phyloP scores from a whole-genome alignment of 2,888 invertebrate species.

The Cephalotes varians region DNA sequence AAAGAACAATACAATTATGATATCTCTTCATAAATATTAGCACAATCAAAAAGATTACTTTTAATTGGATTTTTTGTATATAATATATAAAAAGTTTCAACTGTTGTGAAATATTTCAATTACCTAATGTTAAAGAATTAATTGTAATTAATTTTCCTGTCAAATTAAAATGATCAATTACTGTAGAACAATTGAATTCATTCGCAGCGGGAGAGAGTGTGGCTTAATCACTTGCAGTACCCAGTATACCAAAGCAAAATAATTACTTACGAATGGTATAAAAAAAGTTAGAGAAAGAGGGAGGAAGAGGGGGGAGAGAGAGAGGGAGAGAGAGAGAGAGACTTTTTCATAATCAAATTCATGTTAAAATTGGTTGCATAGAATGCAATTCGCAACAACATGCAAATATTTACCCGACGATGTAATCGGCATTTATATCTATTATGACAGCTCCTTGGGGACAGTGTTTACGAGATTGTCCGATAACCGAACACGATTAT shows the following conservation, averaged over 20 bases:
- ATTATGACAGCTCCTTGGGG: constrained; percentile 62
- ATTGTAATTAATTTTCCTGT: constrained; percentile 28
- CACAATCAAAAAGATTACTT: neutral
- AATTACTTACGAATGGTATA: constrained; percentile 14
- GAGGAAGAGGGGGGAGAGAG: neutral
- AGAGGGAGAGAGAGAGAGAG: neutral
- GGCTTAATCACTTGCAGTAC: constrained; percentile 19
- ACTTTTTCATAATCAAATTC: constrained; percentile 39
- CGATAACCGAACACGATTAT: constrained; percentile 32
- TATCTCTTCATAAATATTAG: neutral
- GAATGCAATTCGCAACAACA: neutral
- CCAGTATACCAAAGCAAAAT: constrained; percentile 6
- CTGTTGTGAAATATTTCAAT: constrained; percentile 7
- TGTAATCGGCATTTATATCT: constrained; percentile 60
- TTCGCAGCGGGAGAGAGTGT: neutral
- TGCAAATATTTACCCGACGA: constrained; percentile 47
- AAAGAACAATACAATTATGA: neutral
- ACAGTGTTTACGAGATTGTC: constrained; percentile 54
- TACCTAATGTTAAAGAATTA: constrained; percentile 39
- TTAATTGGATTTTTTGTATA: neutral
- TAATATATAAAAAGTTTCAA: neutral
- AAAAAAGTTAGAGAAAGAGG: neutral
- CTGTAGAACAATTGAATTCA: constrained; percentile 2
- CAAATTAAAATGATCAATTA: constrained; percentile 35
- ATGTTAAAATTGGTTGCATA: constrained; percentile 21